These are phyloP conservation scores for honey bee (Apis mellifera) DNA, from an alignment of 1,140 invertebrate species.

Conservation along the genomic window Amel_HAv3.1 CM009939.2:8693501-8694000, in stretches of 20 bases:
- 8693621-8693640: background rate
- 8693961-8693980: too few relatives aligned
- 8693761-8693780: constrained; percentile 24
- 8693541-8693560: background rate
- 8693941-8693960: constrained; percentile 14
- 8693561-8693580: too few relatives aligned
- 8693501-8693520: background rate
- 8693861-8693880: background rate
- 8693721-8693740: background rate
- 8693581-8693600: background rate
- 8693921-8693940: constrained; percentile 7
- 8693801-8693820: background rate
- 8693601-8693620: background rate
- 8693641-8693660: background rate
- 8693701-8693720: background rate
- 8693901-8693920: background rate
- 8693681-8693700: background rate
- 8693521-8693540: background rate
- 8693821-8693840: background rate
- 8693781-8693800: background rate
- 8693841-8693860: background rate
- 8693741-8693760: constrained; percentile 1
- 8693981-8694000: background rate
- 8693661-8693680: background rate
- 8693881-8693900: too few relatives aligned